phyloP scores from a whole-genome alignment of 1,140 invertebrate species.

The Caenorhabditis tropicalis region DNA sequence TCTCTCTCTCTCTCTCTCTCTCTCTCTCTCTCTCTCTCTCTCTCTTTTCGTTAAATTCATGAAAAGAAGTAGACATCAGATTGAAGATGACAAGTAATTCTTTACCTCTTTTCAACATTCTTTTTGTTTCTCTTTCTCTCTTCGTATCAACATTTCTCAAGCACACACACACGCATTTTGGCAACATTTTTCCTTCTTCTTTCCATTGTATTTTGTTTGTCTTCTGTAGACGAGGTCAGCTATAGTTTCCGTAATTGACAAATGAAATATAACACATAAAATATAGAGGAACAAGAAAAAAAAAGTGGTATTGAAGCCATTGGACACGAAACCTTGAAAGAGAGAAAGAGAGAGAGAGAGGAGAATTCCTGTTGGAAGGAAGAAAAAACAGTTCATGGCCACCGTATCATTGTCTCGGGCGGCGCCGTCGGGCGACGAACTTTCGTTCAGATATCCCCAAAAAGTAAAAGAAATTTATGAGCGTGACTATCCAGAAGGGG shows the following conservation, averaged over 20 bases:
- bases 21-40: no score
- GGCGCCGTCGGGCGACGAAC: not conserved
- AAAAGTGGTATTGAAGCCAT: not conserved
- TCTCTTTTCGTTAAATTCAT: no score
- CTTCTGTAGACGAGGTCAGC: not conserved
- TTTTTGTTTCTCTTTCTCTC: not conserved
- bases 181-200: not conserved
- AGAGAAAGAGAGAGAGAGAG: no score
- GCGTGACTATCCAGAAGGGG: not conserved
- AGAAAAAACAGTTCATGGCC: not conserved
- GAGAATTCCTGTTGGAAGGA: no score
- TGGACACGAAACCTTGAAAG: not conserved
- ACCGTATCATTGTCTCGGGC: not conserved
- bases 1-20: no score
- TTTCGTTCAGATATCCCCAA: not conserved
- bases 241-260: not conserved
- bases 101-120: not conserved
- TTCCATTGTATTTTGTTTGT: not conserved
- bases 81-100: no score
- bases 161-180: not conserved
- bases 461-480: no score
- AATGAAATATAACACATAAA: not conserved
- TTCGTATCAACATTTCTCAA: not conserved
- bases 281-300: not conserved
- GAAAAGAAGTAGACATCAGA: no score